Conservation (phyloP, 2,113 vertebrate genomes). For the Chloropsis cyanopogon region DNA sequence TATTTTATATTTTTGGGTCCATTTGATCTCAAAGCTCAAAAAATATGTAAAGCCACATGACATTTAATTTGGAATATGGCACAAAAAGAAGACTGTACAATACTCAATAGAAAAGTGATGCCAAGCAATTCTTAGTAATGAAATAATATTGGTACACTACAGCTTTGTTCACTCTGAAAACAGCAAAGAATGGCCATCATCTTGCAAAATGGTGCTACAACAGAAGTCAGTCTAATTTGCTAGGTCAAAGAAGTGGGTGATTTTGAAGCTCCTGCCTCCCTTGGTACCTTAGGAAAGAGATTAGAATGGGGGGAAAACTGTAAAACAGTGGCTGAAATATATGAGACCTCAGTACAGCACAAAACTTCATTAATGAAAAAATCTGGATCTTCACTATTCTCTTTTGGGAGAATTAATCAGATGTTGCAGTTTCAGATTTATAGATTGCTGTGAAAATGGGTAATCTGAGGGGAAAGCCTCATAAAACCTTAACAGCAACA, state of each 20-base stretch:
- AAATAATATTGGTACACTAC: background rate
- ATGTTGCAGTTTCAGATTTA: constrained; percentile 66
- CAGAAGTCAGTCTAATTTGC: background rate
- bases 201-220: background rate
- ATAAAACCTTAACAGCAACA: constrained; percentile 63
- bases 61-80: background rate
- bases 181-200: background rate
- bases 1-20: background rate
- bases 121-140: constrained; percentile 22
- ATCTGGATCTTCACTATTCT: constrained; percentile 34
- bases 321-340: constrained; percentile 19
- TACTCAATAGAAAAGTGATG: background rate
- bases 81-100: background rate
- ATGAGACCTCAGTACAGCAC: background rate
- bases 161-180: background rate
- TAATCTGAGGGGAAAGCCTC: constrained; percentile 60
- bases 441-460: constrained; percentile 45
- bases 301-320: background rate
- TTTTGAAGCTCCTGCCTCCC: background rate
- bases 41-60: constrained; percentile 7
- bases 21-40: constrained; percentile 32
- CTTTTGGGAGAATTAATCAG: constrained; percentile 59
- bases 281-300: background rate
- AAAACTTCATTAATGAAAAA: constrained; percentile 69
- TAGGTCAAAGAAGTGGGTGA: background rate